Evolutionary conservation across 2,113 vertebrate species (phyloP).

Genomic region (Dicaeum eximium): DNA sequence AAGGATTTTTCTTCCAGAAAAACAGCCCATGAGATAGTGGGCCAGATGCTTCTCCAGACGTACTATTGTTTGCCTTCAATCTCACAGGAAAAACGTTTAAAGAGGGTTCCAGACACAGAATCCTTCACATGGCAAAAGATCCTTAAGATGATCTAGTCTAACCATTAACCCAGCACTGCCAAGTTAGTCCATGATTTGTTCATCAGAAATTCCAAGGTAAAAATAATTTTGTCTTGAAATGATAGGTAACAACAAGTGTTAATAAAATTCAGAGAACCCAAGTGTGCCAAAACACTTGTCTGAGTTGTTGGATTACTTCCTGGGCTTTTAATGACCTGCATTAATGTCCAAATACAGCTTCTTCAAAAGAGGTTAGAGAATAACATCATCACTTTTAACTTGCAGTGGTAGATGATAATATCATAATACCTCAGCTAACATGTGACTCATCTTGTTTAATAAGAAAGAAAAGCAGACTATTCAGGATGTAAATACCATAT

Average conservation of each 20-base stretch:
- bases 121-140: not conserved
- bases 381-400: not conserved
- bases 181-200: not conserved
- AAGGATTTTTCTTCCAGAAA: not conserved
- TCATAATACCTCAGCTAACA: not conserved
- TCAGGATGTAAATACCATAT: not conserved
- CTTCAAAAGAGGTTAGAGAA: not conserved
- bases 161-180: not conserved
- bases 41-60: not conserved
- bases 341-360: not conserved
- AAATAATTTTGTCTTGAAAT: not conserved
- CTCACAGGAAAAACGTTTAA: not conserved
- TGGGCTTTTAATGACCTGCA: not conserved
- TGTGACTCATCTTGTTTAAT: not conserved
- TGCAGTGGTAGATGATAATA: not conserved
- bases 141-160: not conserved
- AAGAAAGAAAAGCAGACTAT: not conserved
- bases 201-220: not conserved
- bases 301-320: not conserved
- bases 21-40: not conserved
- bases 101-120: not conserved
- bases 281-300: not conserved
- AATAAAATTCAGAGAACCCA: not conserved
- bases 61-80: not conserved
- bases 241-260: not conserved